Evolutionary conservation across 2,113 vertebrate species (phyloP), one percentile per base, ranked within the genome.

Genomic region (Reinhardtius hippoglossoides): DNA sequence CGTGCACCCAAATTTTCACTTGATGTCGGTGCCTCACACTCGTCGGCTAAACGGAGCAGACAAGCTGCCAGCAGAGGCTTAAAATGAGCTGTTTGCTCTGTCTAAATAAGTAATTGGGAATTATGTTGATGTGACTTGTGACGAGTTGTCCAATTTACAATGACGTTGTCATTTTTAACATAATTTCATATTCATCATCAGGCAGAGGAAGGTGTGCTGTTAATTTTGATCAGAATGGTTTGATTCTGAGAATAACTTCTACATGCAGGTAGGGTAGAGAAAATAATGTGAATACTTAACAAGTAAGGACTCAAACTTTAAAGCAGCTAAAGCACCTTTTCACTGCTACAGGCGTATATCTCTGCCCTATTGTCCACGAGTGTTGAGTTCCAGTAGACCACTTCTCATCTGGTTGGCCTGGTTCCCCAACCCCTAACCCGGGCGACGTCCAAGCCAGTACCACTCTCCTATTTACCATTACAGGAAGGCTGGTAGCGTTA

Each of bases 81-180:
- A 86, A 82, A 16, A 91, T 80, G 48, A 84, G 37, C 68, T 64
- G 67, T 76, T 86, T 88, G 21, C 57, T 88, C 74, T 85, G 60
- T 81, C 70, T 67, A 77, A 86, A 80, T 57, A 65, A 77, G 65
- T 84, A 76, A 90, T 54, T 58, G 67, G 13, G 37, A 87, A 73
- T 89, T 82, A 87, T 90, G 74, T 64, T 67, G 67, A 78, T 71
- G 75, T 66, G 76, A 16, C 4, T 48, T 48, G 44, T 61, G 74
- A 88, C 64, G 84, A 67, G 67, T 71, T 82, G 66, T 67, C 67
- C 71, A 71, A 56, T 82, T 75, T 46, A 44, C 61, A 87, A 57
- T 77, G 54, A 88, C 27, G 73, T 42, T 77, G 64, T 80, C 70
- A 74, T 75, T 75, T 76, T 35, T 5, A 27, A 35, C 15, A 31